These are phyloP conservation scores for Nasonia longicornis DNA, from an alignment of 1,140 invertebrate genomes.

Conservation along the genomic window DNA sequence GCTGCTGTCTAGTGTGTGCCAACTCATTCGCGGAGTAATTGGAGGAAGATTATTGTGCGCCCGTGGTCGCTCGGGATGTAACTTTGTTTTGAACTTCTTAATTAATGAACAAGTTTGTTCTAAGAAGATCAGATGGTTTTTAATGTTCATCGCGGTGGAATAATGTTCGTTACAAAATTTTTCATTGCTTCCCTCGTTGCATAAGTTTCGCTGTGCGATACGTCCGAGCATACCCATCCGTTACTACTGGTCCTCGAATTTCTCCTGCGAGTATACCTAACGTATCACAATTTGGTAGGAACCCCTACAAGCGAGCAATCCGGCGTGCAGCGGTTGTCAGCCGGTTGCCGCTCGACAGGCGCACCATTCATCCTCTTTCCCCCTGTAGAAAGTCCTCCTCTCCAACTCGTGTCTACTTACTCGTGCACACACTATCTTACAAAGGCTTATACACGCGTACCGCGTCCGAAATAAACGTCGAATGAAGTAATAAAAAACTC, in stretches of 20 bases:
- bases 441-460: neutral
- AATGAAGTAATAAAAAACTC: conserved; percentile 28
- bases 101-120: neutral
- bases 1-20: neutral
- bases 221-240: neutral
- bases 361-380: neutral
- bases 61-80: neutral
- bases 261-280: neutral
- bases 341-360: conserved; percentile 15
- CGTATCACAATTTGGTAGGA: no score
- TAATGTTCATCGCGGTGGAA: neutral
- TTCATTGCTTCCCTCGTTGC: neutral
- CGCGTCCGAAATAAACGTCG: conserved; percentile 6
- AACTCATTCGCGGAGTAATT: neutral
- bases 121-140: neutral
- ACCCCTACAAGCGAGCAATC: neutral
- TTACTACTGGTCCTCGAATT: neutral
- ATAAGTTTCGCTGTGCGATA: neutral
- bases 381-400: neutral
- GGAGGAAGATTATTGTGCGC: neutral
- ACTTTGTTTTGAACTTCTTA: neutral
- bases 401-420: neutral
- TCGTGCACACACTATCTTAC: neutral
- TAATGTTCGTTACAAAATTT: neutral
- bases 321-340: neutral